Evolutionary conservation across 2,888 invertebrate genomes (phyloP), one percentile per base, ranked within the genome.

Genomic region (Lepidochitona cinerea): DNA sequence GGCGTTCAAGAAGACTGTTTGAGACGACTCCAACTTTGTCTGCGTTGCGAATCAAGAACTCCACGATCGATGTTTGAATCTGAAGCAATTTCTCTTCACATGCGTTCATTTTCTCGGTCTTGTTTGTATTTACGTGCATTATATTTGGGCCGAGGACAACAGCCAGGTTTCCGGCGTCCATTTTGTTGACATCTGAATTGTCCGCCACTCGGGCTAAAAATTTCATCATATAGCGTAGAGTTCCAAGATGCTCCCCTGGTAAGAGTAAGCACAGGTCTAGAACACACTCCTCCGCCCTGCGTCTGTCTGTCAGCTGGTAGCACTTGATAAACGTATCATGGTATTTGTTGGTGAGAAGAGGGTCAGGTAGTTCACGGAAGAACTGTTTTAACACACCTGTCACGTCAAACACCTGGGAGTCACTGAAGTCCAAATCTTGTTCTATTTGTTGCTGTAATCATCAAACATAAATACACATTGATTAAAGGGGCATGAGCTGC

Each of bases 301-400:
- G 81, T 18, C 72, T 75, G 65, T 83, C 77, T 26, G 93, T 92
- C 18, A 90, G 79, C 59, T 86, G 81, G 68, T 88, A 81, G 79
- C 92, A 91, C 71, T 90, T 90, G 69, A 96, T 91, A 76, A 97
- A 93, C 41, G 95, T 90, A 85, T 96, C 96, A 86, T 97, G 96
- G 77, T 94, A 94, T 0, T 89, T 87, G 77, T 90, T 92, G 0
- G 94, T 96, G 90, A 97, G 94, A 29, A 97, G 91, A 0, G 97
- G 96, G 83, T 96, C 96, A 0, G 96, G 96, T 70, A 97, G 91
- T 89, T 95, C 94, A 74, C 97, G 92, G 77, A 97, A 93, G 89
- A 96, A 97, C 67, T 94, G 93, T 89, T 97, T 97, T 33, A 97
- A 91, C 37, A 96, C 93, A 88, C 94, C 95, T 0, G 96, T 96